These are phyloP conservation scores for Agrochola lychnidis DNA, from an alignment of 2,888 invertebrate genomes.

Conservation along the genomic window DNA sequence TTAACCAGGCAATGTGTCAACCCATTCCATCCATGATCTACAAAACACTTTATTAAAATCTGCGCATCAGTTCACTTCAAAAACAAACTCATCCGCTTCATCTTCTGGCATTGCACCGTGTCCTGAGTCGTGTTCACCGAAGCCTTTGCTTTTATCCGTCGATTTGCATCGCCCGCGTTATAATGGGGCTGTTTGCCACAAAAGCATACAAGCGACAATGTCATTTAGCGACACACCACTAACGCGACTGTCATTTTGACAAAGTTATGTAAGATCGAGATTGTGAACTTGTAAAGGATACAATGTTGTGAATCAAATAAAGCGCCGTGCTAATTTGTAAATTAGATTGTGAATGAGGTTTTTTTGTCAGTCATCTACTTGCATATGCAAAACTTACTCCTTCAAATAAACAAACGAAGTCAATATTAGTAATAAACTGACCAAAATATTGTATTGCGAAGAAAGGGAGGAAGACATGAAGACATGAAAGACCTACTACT, in stretches of 20 bases:
- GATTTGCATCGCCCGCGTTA: conserved; percentile 74
- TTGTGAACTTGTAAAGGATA: conserved; percentile 61
- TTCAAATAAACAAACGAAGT: neutral
- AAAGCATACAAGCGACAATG: conserved; percentile 78
- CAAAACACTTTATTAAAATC: too few relatives aligned
- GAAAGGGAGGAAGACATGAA: neutral
- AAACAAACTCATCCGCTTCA: conserved; percentile 45
- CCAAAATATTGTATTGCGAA: neutral
- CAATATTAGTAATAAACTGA: neutral
- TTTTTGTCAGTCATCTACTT: neutral
- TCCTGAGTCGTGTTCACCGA: conserved; percentile 73
- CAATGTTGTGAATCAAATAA: conserved; percentile 44
- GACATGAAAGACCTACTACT: too few relatives aligned
- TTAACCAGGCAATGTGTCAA: too few relatives aligned
- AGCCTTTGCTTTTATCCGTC: conserved; percentile 77
- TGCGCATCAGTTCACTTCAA: neutral
- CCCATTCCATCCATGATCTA: too few relatives aligned
- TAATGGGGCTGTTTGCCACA: conserved; percentile 78
- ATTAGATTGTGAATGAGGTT: conserved; percentile 27
- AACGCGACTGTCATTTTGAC: conserved; percentile 70
- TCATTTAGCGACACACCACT: conserved; percentile 75
- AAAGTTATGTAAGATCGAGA: conserved; percentile 65
- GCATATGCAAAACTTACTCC: neutral
- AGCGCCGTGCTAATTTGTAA: conserved; percentile 55
- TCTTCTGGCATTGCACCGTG: conserved; percentile 53